Conservation (phyloP, 2,797 vertebrate species). For the Anguilla megastoma region DNA sequence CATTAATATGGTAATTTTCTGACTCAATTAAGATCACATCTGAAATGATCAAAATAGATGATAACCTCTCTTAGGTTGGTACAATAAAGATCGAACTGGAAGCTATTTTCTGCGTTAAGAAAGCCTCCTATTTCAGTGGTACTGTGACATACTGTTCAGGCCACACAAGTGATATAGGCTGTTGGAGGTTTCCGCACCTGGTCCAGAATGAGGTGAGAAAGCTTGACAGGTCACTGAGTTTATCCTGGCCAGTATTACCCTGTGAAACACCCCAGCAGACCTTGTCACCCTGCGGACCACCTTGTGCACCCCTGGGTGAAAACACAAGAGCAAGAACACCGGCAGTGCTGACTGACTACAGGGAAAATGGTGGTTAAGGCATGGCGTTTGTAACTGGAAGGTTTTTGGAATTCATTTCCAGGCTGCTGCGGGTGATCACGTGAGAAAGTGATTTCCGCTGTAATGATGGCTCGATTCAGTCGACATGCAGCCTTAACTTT, state of each 20-base stretch:
- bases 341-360: not conserved
- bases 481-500: not conserved
- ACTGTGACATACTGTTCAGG: not conserved
- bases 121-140: not conserved
- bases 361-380: not conserved
- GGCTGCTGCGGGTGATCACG: not conserved
- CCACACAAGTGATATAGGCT: not conserved
- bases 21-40: not conserved
- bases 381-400: not conserved
- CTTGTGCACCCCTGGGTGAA: not conserved
- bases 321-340: not conserved
- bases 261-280: not conserved
- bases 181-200: not conserved
- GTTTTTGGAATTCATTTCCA: not conserved
- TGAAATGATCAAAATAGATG: not conserved
- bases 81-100: not conserved
- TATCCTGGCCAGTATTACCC: not conserved
- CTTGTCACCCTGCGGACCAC: not conserved
- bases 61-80: not conserved
- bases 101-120: not conserved
- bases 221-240: not conserved
- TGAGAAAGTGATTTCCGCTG: not conserved
- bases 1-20: not conserved
- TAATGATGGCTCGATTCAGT: not conserved
- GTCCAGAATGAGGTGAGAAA: not conserved